Evolutionary conservation across 1,140 invertebrate genomes (phyloP), one percentile per base, ranked within the genome.

Genomic region (Trichonephila inaurata): DNA sequence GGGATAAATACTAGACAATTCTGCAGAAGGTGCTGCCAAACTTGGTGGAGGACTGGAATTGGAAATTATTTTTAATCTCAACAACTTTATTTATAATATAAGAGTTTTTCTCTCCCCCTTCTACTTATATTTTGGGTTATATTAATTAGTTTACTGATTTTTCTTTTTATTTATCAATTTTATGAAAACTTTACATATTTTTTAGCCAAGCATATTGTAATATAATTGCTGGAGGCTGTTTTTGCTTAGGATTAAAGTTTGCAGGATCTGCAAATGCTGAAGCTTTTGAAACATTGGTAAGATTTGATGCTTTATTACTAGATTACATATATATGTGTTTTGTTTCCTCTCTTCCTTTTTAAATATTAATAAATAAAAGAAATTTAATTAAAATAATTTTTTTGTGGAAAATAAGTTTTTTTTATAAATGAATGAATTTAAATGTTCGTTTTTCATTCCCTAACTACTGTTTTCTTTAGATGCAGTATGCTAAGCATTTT

Each of bases 131-230:
- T 33, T 72, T 1, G 8, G 21, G 33, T 94, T 19, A 86, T 89
- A 61, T 19, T 91, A 21, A 44, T 60, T 72, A 58, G 10, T 69
- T 19, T 86, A 89, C 72, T 94, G n/a, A 12, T 51, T 51, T 51
- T 51, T 40, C 33, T 51, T 51, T 51, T 51, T 51, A 51, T 51
- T 51, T 51, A 51, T 51, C 10, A 12, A 51, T 51, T 51, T 51
- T 51, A 10, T 10, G 10, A 51, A 5, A 51, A 7, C 10, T 51
- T 51, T 51, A 2, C 5, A 1, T 51, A 12, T 94, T 94, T 96
- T 96, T 72, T 95, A 98, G 98, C 95, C 99, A 99, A 96, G 98
- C 98, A 0, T 99, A 99, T 96, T 99, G 98, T 95, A 99, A 99
- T 95, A 99, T 99, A 92, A 97, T 99, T 85, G 98, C 98, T 60